Evolutionary conservation across 2,113 vertebrate species (phyloP), one percentile per base, ranked within the genome.

Genomic region (Nanorana parkeri): DNA sequence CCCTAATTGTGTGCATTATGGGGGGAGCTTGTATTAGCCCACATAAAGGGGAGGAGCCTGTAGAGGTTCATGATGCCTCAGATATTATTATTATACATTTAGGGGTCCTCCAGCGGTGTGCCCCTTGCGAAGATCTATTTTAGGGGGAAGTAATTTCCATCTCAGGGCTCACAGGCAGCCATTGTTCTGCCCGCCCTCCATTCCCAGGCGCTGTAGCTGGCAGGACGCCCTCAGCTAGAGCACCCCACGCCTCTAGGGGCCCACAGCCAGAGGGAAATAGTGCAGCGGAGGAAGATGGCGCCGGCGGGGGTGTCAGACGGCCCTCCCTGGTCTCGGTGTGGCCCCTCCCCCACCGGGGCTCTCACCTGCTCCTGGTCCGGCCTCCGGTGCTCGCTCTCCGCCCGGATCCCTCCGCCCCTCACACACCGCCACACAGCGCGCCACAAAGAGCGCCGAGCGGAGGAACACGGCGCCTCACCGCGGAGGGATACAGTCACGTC

Each of bases 361-460:
- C 80, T 75, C 69, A 82, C 71, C 80, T 82, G 69, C 20, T 75
- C 69, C 80, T 56, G 21, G 52, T 16, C 56, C 79, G 68, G 41
- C 41, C 17, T 47, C 60, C 36, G 21, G 26, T 51, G 8, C 36
- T 75, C 61, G 61, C 26, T 74, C 16, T 28, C 47, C 61, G 5
- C 80, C 71, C 80, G 68, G 58, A 55, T 73, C 47, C 79, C 56
- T 72, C 78, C 68, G 51, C 69, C 69, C 60, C 28, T 81, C 69
- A 56, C 69, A 56, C 79, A 72, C 69, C 61, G 61, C 80, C 61
- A 47, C 69, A 51, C 52, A 41, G 79, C 79, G 68, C 68, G 61
- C 79, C 73, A 82, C 80, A 82, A 82, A 82, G 80, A 74, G 79
- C 58, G 36, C 60, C 54, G 60, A 82, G 71, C 60, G 80, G 80